phyloP scores from a whole-genome alignment of 2,797 vertebrate species.

The Gymnoscopelus microlampas region DNA sequence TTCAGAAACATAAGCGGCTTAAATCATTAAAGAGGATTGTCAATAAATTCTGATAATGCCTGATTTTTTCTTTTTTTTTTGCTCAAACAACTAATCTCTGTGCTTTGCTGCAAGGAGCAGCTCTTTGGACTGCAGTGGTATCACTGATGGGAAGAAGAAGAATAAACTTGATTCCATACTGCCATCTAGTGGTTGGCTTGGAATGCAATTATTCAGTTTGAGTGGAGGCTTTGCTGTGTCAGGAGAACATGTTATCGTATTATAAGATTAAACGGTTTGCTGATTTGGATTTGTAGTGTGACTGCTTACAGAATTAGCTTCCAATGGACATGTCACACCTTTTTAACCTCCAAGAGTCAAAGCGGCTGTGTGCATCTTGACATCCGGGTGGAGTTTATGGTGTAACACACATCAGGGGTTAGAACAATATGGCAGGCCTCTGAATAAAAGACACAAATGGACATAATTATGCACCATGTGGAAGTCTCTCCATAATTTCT shows the following conservation, averaged over 20 bases:
- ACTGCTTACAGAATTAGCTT: constrained; percentile 43
- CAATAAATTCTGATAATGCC: constrained; percentile 18
- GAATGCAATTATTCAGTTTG: constrained; percentile 2
- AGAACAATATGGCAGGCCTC: background rate
- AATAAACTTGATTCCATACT: constrained; percentile 52
- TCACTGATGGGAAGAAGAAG: too few relatives aligned
- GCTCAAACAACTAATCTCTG: constrained; percentile 14
- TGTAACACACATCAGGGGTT: background rate
- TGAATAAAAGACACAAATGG: background rate
- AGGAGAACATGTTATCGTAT: constrained; percentile 15
- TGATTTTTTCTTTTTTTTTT: constrained; percentile 3
- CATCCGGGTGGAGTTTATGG: background rate
- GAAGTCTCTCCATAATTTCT: background rate
- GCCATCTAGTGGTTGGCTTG: constrained; percentile 67
- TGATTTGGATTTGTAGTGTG: constrained; percentile 51
- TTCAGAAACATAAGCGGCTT: constrained; percentile 32
- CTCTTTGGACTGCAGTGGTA: constrained; percentile 47
- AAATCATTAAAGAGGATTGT: constrained; percentile 26
- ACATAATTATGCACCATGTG: background rate
- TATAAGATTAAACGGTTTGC: constrained; percentile 47
- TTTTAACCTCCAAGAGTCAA: constrained; percentile 15
- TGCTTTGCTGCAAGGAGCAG: constrained; percentile 20
- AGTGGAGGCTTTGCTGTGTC: constrained; percentile 5
- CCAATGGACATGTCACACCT: constrained; percentile 37
- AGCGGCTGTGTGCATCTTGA: constrained; percentile 29